Evolutionary conservation across 2,888 invertebrate species (phyloP), one percentile per base, ranked within the genome.

Genomic region (Mythimna pallens): DNA sequence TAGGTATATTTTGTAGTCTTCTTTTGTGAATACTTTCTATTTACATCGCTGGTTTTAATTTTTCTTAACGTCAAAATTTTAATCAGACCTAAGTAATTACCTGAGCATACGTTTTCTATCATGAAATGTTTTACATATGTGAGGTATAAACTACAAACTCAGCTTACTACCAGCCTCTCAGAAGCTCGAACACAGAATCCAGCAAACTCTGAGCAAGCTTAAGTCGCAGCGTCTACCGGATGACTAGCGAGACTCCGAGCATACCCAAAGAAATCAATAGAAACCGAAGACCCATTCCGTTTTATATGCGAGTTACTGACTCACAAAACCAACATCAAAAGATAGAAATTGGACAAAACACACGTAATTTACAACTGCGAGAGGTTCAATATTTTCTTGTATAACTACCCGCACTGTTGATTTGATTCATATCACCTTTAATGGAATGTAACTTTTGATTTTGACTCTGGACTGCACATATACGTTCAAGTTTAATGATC

Each of bases 131-230:
- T 55, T 7, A 14, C 14, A 25, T 22, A 47, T 7, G n/a, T 30
- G 25, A 61, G 17, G 20, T 64, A 12, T 36, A 59, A 50, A 34
- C n/a, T 61, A n/a, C 10, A 12, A 54, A 62, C 4, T 52, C n/a
- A 43, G 22, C 54, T 54, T 22, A 25, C n/a, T 47, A 43, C 6
- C 22, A 40, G 55, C 25, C 82, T 66, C 64, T 68, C 67, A 59
- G 57, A 52, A 62, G 58, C 70, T 67, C 17, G 17, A 67, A 78
- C 65, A 70, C 66, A 25, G 78, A 67, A 70, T 70, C 61, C 73
- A 58, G 57, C 58, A 65, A 80, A 78, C 65, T 77, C 55, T 14
- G 17, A 43, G 58, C 62, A 57, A 55, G 83, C 74, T 80, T 83
- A 80, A 78, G 70, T 78, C 67, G 61, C 62, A 30, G 70, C 65